Evolutionary conservation across 2,113 vertebrate species (phyloP).

Genomic region (Vireo altiloquus): DNA sequence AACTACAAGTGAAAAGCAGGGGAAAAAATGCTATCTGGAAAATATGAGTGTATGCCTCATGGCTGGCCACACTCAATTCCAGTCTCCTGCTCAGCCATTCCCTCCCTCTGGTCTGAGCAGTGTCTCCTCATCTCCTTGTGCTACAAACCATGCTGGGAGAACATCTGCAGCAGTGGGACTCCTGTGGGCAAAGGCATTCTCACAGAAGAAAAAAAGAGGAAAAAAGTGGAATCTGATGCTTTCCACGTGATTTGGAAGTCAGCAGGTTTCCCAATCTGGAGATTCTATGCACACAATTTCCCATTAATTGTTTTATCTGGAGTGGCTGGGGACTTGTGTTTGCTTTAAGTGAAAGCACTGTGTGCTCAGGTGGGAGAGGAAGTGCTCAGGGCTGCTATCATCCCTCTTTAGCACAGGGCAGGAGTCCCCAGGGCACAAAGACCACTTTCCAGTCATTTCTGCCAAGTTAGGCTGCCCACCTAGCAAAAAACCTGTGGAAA

Average conservation of each 20-base stretch:
- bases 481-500: neutral
- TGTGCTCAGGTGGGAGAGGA: rapidly evolving
- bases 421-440: neutral
- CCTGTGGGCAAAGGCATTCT: neutral
- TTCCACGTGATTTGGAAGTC: neutral
- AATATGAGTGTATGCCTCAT: neutral
- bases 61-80: neutral
- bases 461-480: no score
- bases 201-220: neutral
- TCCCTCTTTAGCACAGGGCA: rapidly evolving
- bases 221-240: neutral
- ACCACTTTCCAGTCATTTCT: neutral
- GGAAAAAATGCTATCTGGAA: neutral
- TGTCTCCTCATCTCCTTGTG: neutral
- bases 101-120: neutral
- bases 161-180: neutral
- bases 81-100: neutral
- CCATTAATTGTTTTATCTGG: neutral
- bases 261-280: neutral
- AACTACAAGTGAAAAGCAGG: neutral
- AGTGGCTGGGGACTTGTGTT: neutral
- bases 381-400: neutral
- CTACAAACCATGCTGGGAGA: neutral
- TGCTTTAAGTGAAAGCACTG: neutral
- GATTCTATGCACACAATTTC: neutral